Evolutionary conservation across 2,797 vertebrate genomes (phyloP).

Genomic region (Brachyalestes nurse): DNA sequence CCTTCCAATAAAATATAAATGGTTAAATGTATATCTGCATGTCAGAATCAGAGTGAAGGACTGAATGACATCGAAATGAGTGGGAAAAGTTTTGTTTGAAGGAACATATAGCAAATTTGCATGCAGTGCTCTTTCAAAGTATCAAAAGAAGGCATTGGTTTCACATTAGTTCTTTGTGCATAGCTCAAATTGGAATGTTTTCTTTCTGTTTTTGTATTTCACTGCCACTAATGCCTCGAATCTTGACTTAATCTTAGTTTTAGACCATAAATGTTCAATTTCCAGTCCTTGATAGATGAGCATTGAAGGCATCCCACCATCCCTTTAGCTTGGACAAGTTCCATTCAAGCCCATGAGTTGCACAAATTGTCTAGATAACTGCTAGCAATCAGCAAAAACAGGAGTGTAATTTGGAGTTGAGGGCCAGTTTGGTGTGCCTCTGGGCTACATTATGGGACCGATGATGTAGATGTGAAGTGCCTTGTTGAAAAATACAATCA

Average conservation of each 20-base stretch:
- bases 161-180: too few relatives aligned
- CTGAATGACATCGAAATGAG: not conserved
- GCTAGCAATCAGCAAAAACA: not conserved
- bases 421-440: not conserved
- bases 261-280: not conserved
- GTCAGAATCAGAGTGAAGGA: not conserved
- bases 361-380: not conserved
- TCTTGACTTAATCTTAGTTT: not conserved
- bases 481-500: not conserved
- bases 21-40: not conserved
- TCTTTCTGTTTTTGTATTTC: not conserved
- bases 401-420: not conserved
- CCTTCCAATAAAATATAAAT: slow-evolving; percentile 5
- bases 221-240: not conserved
- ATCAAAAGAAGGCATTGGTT: too few relatives aligned
- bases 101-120: not conserved
- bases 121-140: not conserved
- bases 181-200: too few relatives aligned
- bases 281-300: not conserved
- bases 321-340: not conserved
- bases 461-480: not conserved
- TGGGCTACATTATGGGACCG: not conserved
- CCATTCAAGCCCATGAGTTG: too few relatives aligned
- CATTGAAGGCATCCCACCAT: too few relatives aligned
- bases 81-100: not conserved